Evolutionary conservation across 2,113 vertebrate species (phyloP).

Genomic region (Pollachius pollachius): DNA sequence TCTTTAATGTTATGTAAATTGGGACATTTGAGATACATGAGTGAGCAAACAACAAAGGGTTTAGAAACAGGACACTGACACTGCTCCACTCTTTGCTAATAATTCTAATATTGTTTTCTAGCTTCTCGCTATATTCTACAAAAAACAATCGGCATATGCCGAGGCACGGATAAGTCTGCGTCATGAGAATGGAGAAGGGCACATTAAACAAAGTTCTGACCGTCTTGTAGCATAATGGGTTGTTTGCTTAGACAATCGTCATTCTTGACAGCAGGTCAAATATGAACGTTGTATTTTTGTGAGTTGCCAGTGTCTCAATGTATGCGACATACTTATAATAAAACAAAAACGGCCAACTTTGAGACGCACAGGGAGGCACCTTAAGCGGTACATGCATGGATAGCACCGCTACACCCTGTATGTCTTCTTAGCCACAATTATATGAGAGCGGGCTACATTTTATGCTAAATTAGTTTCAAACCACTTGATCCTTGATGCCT

Average conservation of each 20-base stretch:
- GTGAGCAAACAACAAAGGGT: no score
- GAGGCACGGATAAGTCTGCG: no score
- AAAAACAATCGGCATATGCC: not conserved
- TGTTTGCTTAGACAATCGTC: not conserved
- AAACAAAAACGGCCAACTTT: constrained; percentile 68
- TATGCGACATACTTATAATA: constrained; percentile 39
- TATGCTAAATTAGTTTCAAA: constrained; percentile 78
- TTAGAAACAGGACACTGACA: constrained; percentile 23
- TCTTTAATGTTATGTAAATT: no score
- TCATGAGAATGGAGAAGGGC: no score
- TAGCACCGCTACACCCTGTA: constrained; percentile 44
- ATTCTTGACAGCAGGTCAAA: no score
- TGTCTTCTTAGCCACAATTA: constrained; percentile 75
- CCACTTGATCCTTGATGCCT: constrained; percentile 73
- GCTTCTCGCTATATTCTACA: constrained; percentile 37
- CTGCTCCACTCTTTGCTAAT: not conserved
- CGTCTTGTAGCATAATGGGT: not conserved
- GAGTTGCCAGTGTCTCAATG: constrained; percentile 11
- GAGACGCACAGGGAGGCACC: constrained; percentile 31
- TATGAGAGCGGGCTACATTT: constrained; percentile 70
- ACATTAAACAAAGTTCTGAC: no score
- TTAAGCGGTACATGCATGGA: not conserved
- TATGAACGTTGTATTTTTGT: no score
- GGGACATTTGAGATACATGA: no score
- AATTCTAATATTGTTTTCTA: constrained; percentile 6